Percentiles rank a stretch among this genome's conserved stretches.
Evolutionary conservation across 2,113 vertebrate species (phyloP).

Genomic region (Perognathus longimembris): DNA sequence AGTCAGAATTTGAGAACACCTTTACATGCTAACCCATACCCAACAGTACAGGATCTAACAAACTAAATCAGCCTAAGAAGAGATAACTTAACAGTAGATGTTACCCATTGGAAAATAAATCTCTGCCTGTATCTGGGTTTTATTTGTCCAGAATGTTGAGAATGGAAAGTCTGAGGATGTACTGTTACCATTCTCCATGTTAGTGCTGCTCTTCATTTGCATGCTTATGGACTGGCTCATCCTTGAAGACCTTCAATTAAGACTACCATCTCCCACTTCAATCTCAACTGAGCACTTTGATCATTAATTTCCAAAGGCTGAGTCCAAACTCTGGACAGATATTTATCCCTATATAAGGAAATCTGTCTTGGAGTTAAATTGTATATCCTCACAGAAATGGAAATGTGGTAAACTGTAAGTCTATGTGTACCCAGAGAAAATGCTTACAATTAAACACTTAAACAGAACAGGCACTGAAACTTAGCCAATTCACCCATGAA

Average conservation of each 20-base stretch:
- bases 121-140: background rate
- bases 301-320: background rate
- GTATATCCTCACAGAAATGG: background rate
- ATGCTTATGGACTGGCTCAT: background rate
- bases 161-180: background rate
- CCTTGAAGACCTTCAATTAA: background rate
- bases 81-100: background rate
- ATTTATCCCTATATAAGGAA: background rate
- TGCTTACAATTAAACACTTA: slow-evolving; percentile 21
- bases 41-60: background rate
- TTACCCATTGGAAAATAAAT: background rate
- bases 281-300: background rate
- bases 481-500: background rate
- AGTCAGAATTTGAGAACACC: background rate
- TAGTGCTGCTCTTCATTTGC: background rate
- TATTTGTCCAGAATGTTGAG: background rate
- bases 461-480: background rate
- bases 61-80: background rate
- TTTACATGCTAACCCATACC: background rate
- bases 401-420: background rate
- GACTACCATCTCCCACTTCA: too few species aligned
- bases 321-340: background rate
- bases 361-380: too few species aligned
- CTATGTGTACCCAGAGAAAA: background rate
- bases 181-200: background rate